Base-by-base conservation (phyloP, 2,113 vertebrate species). In the Sarotherodon lohbergeri region DNA sequence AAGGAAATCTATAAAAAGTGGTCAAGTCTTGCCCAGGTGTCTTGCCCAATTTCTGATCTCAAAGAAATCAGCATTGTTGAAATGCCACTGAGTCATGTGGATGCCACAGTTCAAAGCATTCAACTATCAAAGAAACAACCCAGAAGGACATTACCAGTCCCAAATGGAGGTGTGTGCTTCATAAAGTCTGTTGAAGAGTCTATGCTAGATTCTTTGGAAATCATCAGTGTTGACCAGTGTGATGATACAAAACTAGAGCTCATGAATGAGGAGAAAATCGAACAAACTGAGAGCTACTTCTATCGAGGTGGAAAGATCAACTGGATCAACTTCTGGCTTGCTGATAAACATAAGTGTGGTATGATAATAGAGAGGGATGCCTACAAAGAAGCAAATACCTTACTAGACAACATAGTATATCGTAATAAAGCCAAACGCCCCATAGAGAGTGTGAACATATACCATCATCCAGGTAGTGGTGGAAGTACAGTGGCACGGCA, bases 401-500 rank as follows among this genome's bases (percentile, higher is more conserved):
- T 96, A 2, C 9, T 97, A 32, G 89, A 95, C 0, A 89, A 83
- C 0, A 90, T 96, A 83, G 56, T 55, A 27, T 6, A 6, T 73
- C 34, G 80, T 32, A 3, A 0, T 0, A 11, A 39, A 14, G 68
- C 82, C 36, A 89, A 0, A 36, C 87, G 71, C 13, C 73, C 94
- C 16, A 91, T 96, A 29, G 91, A 92, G 52, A 95, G 94, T 85
- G 81, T 97, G 3, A 96, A 95, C 80, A 93, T 97, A 90, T 96
- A 91, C 89, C 97, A 97, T 73, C 95, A 97, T 19, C 96, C 97
- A 0, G 96, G 97, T 0, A 96, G 97, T 2, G 97, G 97, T 24
- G 97, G 97, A 85, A 97, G 96, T 76, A 97, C 97, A 85, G 96
- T 97, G 5, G 96, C 96, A 81, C 83, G 95, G 0, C 96, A 97